Conservation (phyloP, 2,888 invertebrate species). For the Cataglyphis albicans region DNA sequence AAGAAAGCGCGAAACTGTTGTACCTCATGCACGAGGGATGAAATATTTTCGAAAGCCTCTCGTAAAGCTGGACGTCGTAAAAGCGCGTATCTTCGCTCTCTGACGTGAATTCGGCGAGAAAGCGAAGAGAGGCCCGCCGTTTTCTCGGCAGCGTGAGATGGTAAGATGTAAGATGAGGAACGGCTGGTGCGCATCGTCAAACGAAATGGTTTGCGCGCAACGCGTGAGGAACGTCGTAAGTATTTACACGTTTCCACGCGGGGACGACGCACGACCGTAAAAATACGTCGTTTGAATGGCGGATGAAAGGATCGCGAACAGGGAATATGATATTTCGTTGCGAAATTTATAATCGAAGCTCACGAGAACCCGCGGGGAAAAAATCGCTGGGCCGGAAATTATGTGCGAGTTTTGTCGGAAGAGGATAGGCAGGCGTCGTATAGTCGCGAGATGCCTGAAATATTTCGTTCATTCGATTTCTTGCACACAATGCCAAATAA, state of each 20-base stretch:
- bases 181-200: slow-evolving; percentile 69
- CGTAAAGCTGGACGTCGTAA: slow-evolving; percentile 70
- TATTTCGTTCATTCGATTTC: neutral
- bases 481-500: neutral
- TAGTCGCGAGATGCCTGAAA: neutral
- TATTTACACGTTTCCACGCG: slow-evolving; percentile 70
- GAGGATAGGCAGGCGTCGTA: neutral
- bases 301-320: slow-evolving; percentile 58
- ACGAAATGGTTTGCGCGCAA: slow-evolving; percentile 69
- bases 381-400: slow-evolving; percentile 44
- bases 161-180: slow-evolving; percentile 56
- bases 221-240: slow-evolving; percentile 61
- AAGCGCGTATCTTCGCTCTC: slow-evolving; percentile 62
- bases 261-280: slow-evolving; percentile 60
- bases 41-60: slow-evolving; percentile 72
- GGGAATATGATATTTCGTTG: slow-evolving; percentile 66
- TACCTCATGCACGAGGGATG: slow-evolving; percentile 27
- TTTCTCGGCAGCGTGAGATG: slow-evolving; percentile 3
- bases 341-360: slow-evolving; percentile 69
- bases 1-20: slow-evolving; percentile 37
- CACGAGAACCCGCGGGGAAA: slow-evolving; percentile 12
- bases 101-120: slow-evolving; percentile 7
- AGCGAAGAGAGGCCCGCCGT: neutral
- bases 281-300: slow-evolving; percentile 64
- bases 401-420: slow-evolving; percentile 30